phyloP scores from a whole-genome alignment of 2,888 invertebrate species.

The Diploptera punctata region DNA sequence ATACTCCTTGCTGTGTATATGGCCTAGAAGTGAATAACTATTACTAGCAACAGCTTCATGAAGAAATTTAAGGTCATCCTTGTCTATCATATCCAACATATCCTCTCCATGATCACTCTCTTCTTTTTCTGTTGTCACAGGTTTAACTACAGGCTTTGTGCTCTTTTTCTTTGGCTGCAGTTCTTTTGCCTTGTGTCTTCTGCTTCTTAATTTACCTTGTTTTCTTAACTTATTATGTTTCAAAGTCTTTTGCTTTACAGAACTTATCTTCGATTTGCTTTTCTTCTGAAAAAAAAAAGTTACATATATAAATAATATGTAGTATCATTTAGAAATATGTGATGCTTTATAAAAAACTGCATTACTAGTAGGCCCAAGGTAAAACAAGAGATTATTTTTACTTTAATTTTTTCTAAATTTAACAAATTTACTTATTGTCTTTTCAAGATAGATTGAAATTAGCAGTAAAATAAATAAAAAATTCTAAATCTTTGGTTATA shows the following conservation, averaged over 20 bases:
- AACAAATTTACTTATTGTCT: not conserved
- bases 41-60: slow-evolving; percentile 57
- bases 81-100: slow-evolving; percentile 65
- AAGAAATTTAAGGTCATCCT: slow-evolving; percentile 63
- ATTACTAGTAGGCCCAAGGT: no score
- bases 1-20: no score
- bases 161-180: slow-evolving; percentile 37
- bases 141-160: no score
- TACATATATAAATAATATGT: not conserved
- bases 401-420: not conserved
- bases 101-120: slow-evolving; percentile 59
- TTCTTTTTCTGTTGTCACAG: slow-evolving; percentile 45
- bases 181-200: slow-evolving; percentile 42
- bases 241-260: slow-evolving; percentile 63
- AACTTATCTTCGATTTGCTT: slow-evolving; percentile 59
- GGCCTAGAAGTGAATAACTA: slow-evolving; percentile 41
- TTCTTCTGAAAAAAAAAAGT: slow-evolving; percentile 56
- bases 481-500: no score
- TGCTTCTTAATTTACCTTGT: slow-evolving; percentile 59
- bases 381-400: not conserved
- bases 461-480: not conserved
- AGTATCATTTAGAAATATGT: not conserved
- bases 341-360: not conserved
- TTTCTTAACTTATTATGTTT: slow-evolving; percentile 64
- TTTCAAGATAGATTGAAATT: not conserved